A percentile compares a stretch with the other conserved stretches of the same genome.
phyloP scores from a whole-genome alignment of 2,797 vertebrate genomes.

The Pseudocheirus occidentalis region DNA sequence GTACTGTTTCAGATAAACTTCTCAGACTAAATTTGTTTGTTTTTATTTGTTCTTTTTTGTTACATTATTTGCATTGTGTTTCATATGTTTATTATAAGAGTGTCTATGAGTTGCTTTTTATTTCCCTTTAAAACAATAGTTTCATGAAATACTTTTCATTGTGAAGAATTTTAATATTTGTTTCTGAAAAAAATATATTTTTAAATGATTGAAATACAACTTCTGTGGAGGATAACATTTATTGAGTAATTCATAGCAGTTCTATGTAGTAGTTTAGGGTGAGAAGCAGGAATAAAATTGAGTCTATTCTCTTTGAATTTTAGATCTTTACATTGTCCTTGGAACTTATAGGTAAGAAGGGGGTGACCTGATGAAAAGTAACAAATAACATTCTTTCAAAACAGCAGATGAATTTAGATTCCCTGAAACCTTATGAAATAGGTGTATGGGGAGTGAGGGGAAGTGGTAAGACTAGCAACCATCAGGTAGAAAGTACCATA shows the following conservation, averaged over 20 bases:
- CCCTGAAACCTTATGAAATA: constrained; percentile 47
- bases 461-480: background rate
- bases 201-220: constrained; percentile 15
- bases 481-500: constrained; percentile 15
- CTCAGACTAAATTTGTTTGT: constrained; percentile 46
- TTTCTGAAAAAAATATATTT: constrained; percentile 10
- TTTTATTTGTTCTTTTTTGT: constrained; percentile 21
- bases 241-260: constrained; percentile 1
- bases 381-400: constrained; percentile 25
- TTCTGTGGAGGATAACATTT: constrained; percentile 29
- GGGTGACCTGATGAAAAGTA: constrained; percentile 59
- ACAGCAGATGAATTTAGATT: constrained; percentile 35
- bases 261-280: constrained; percentile 11
- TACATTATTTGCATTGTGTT: constrained; percentile 6
- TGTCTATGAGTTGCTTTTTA: constrained; percentile 14
- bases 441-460: constrained; percentile 19
- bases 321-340: constrained; percentile 46
- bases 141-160: constrained; percentile 57
- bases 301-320: constrained; percentile 35
- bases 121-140: constrained; percentile 42
- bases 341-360: constrained; percentile 60
- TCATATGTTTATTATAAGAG: constrained; percentile 20
- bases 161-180: constrained; percentile 37
- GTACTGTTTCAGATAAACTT: constrained; percentile 21
- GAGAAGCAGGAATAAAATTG: background rate